Base-by-base conservation (phyloP, 2,888 invertebrate species). In the Brenthis hecate region DNA sequence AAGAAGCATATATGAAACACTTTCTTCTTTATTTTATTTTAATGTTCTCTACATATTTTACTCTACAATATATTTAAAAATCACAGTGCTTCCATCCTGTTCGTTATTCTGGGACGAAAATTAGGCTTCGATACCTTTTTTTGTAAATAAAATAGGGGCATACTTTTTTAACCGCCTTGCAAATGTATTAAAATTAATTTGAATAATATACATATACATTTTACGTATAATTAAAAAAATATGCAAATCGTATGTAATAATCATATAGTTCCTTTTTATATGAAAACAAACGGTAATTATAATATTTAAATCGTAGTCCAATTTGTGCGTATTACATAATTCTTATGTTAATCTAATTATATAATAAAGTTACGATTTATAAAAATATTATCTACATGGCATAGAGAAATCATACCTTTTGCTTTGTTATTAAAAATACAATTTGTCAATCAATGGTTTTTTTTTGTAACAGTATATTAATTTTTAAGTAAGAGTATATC, bases 321-420 rank as follows among this genome's bases (percentile, higher is more conserved):
- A 14, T 66, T 66, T 66, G 58, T 66, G 66, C 66, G 58, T 66
- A 47, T 54, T 47, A 66, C 54, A 43, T 65, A 47, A 58, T 61
- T 13, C 55, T 57, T 51, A 65, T 57, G 57, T 11, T 43, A 14
- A 23, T 13, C 13, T 56, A 50, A 56, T 50, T 60, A 60, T 6
- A 60, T 60, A 48, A 19, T 48, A 60, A 58, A 48, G 48, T 48
- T 53, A 62, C 36, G 1, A 19, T 62, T 53, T 53, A 62, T 36
- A 62, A 62, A 62, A 62, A 62, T 62, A 62, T 53, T 53, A 19
- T 6, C 36, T 36, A 62, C 61, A 16, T 32, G 32, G 61, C 61
- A 13, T 56, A 51, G n/a, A 61, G 48, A 51, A 51, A 51, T 61
- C 16, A 51, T 61, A 51, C 50, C 3, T 14, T 11, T 60, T 50